Base-by-base conservation (phyloP, 2,797 vertebrate genomes). In the Chelon labrosus region DNA sequence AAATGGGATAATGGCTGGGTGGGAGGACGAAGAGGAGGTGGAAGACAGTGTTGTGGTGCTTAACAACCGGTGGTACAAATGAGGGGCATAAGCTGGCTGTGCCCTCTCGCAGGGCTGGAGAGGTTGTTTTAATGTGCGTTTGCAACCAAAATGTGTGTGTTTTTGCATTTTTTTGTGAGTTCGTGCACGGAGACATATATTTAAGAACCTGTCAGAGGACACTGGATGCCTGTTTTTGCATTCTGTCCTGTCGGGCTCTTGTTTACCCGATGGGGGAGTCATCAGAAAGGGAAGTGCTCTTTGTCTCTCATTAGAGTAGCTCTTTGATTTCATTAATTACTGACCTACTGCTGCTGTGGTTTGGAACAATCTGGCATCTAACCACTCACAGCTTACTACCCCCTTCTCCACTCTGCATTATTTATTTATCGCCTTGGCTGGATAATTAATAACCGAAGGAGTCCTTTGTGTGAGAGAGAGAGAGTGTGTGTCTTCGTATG, bases 291-390 rank as follows among this genome's bases (percentile, higher is more conserved):
- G 80, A 82, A 71, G 65, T 47, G 80, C 60, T 82, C 59, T 82
- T 89, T 84, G 85, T 88, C 81, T 88, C 86, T 88, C 83, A 87
- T 90, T 89, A 88, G 82, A 82, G 80, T 69, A 52, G 67, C 76
- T 75, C 88, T 92, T 89, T 91, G 88, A 90, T 92, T 92, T 79
- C 62, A 82, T 90, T 89, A 91, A 93, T 92, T 90, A 91, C 87
- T 76, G 82, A 86, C 82, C 78, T 59, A 69, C 86, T 85, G 88
- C 89, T 85, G 73, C 65, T 62, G 77, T 44, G 72, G 55, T 81
- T 81, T 80, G 70, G 68, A 80, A 59, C 77, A 72, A 84, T 83
- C 65, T 80, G 85, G 74, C 78, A 72, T 85, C 86, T 59, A 80
- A 83, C 83, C 75, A 4, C 79, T 84, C 70, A 10, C 85, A 49